These are phyloP conservation scores for Monochamus saltuarius DNA, from an alignment of 1,140 invertebrate genomes.

Conservation along the genomic window DNA sequence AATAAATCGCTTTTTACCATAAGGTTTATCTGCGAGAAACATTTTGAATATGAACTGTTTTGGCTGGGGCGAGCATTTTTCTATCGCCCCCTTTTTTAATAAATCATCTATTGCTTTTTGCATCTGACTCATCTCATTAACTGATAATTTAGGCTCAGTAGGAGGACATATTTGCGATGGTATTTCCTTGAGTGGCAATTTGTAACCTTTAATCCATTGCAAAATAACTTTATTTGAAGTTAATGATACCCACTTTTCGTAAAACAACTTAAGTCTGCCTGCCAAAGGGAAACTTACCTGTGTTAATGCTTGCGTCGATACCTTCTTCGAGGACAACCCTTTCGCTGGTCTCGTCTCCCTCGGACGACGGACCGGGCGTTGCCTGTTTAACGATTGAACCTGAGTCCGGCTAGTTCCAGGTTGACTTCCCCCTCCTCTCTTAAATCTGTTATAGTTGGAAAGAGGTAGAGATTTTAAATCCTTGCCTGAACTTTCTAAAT, in stretches of 20 bases:
- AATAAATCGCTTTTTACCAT: slow-evolving; percentile 31
- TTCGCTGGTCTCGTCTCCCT: background rate
- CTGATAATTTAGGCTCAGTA: too few species aligned
- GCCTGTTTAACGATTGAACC: background rate
- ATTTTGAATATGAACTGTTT: slow-evolving; percentile 35
- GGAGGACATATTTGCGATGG: background rate
- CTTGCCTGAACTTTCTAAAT: background rate
- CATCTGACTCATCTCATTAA: too few species aligned
- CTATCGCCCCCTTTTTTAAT: background rate
- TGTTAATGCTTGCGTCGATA: background rate
- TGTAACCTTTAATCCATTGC: background rate
- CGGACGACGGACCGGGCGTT: background rate
- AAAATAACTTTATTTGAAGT: background rate
- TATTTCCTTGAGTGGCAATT: too few species aligned
- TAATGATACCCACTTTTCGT: background rate
- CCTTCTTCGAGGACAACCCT: background rate
- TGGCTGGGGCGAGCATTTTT: background rate
- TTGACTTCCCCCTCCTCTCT: background rate
- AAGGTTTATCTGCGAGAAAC: slow-evolving; percentile 29
- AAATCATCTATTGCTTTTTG: too few species aligned
- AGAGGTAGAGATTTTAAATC: background rate
- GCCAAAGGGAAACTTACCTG: background rate
- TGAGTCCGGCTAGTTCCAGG: too few species aligned
- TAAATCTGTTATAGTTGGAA: background rate
- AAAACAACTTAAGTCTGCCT: background rate